Conservation (phyloP, 2,888 invertebrate species). For the Xanthorhoe spadicearia region DNA sequence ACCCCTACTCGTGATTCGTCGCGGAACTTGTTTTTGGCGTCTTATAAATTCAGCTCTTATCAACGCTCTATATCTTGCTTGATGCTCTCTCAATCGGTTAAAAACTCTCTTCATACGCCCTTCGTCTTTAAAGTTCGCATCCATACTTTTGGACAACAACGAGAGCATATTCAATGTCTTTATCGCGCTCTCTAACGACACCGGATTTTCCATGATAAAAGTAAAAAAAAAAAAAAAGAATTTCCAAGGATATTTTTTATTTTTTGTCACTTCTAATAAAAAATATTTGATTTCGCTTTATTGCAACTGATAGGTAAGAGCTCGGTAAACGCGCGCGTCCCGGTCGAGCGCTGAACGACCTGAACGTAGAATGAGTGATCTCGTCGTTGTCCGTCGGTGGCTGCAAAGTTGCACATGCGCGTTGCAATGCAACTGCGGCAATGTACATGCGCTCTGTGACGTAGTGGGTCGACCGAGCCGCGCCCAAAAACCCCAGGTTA, state of each 20-base stretch:
- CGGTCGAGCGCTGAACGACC: not conserved
- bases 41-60: not conserved
- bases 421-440: constrained; percentile 13
- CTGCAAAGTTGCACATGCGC: constrained; percentile 17
- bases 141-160: not conserved
- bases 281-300: too few species aligned
- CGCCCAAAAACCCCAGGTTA: not conserved
- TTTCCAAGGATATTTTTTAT: too few species aligned
- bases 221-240: not conserved
- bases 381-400: not conserved
- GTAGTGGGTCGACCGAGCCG: not conserved
- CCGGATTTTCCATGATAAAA: not conserved
- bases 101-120: not conserved
- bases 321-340: too few species aligned
- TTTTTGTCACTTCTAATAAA: too few species aligned
- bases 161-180: not conserved
- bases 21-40: not conserved
- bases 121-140: not conserved
- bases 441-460: constrained; percentile 17
- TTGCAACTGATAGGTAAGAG: not conserved
- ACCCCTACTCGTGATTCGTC: not conserved
- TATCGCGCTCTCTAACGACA: not conserved
- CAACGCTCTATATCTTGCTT: not conserved
- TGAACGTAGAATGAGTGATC: not conserved
- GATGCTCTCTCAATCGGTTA: not conserved